Evolutionary conservation across 2,888 invertebrate genomes (phyloP).

Genomic region (Dryocosmus kuriphilus): DNA sequence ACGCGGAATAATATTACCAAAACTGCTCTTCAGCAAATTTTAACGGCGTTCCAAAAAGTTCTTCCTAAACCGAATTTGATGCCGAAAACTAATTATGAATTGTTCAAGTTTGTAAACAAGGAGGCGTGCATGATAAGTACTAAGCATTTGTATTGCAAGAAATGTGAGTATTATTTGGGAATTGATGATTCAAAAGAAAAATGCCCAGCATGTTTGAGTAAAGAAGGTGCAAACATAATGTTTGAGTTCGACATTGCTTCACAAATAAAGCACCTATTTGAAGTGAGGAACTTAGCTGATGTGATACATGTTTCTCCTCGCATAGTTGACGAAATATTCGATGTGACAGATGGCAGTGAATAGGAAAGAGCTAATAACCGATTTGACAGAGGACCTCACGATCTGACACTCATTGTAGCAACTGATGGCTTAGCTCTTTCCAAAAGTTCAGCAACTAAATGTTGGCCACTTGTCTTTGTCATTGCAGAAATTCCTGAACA

Average conservation of each 20-base stretch:
- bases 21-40: not conserved
- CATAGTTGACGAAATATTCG: slow-evolving; percentile 32
- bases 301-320: slow-evolving; percentile 32
- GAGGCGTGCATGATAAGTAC: slow-evolving; percentile 11
- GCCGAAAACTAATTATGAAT: slow-evolving; percentile 40
- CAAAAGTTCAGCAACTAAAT: slow-evolving; percentile 44
- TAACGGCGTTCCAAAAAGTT: not conserved
- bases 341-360: slow-evolving; percentile 52
- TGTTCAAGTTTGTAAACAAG: slow-evolving; percentile 41
- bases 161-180: slow-evolving; percentile 41
- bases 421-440: slow-evolving; percentile 49
- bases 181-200: slow-evolving; percentile 12
- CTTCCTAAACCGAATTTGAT: slow-evolving; percentile 44
- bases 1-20: not conserved
- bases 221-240: slow-evolving; percentile 45
- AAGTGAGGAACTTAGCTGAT: slow-evolving; percentile 45
- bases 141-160: slow-evolving; percentile 48
- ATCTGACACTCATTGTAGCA: slow-evolving; percentile 51
- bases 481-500: slow-evolving; percentile 48
- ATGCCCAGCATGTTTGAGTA: slow-evolving; percentile 46
- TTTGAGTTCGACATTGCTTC: slow-evolving; percentile 52
- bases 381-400: slow-evolving; percentile 40
- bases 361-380: slow-evolving; percentile 49
- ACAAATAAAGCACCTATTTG: slow-evolving; percentile 51
- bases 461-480: slow-evolving; percentile 50